phyloP scores from a whole-genome alignment of 92 coral and sea anemone species.

The Anthopleura xanthogrammica region DNA sequence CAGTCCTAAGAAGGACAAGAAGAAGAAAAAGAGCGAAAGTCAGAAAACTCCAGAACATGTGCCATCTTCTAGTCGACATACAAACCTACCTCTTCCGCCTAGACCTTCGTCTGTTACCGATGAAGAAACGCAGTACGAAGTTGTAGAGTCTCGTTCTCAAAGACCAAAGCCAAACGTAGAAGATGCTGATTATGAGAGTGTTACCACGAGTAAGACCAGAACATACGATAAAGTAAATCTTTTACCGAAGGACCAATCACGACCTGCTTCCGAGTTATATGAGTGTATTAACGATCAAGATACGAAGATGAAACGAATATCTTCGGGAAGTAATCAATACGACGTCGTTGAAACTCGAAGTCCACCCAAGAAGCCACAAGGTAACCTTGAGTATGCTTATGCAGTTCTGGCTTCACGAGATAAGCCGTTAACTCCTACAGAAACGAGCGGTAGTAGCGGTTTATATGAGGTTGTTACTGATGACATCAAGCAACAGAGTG shows the following conservation, averaged over 20 bases:
- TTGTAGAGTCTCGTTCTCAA: conserved; percentile 38
- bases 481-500: conserved; percentile 15
- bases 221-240: background rate
- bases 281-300: conserved; percentile 25
- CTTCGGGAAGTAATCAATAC: conserved; percentile 18
- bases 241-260: background rate
- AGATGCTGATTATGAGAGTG: conserved; percentile 28
- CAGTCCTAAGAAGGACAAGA: conserved; percentile 1
- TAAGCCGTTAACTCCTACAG: background rate
- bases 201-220: conserved; percentile 5
- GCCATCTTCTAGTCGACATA: background rate
- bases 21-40: conserved; percentile 1
- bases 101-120: conserved; percentile 33
- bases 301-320: conserved; percentile 5
- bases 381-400: conserved; percentile 20
- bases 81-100: conserved; percentile 35
- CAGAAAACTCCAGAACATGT: background rate
- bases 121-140: conserved; percentile 51
- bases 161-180: conserved; percentile 2
- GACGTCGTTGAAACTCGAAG: conserved; percentile 17
- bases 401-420: conserved; percentile 19
- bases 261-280: conserved; percentile 28
- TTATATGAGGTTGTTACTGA: conserved; percentile 33
- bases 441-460: conserved; percentile 22
- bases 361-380: background rate